Base-by-base conservation (phyloP, 2,888 invertebrate species). In the Sminthurinus aureus region DNA sequence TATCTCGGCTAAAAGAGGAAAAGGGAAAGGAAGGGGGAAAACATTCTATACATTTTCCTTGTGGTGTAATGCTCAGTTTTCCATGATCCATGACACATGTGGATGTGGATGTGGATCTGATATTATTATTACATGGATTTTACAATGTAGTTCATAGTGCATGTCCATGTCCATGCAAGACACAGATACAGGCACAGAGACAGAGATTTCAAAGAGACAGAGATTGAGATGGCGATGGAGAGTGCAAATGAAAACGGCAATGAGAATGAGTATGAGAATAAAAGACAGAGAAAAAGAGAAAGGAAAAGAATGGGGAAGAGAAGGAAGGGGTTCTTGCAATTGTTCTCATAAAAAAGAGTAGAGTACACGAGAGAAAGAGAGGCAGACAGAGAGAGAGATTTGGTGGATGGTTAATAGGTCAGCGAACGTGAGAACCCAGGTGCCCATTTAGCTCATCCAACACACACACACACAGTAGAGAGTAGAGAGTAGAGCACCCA, bases 381-480 rank as follows among this genome's bases (percentile, higher is more conserved):
- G 38, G 38, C 3, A 38, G 26, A 78, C 24, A 75, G 64, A 52
- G 74, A 82, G 71, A 38, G 78, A 82, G 38, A 22, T 83, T n/a
- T 66, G 64, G 76, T 75, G 67, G 76, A 76, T 83, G 52, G 77
- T 84, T 82, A 85, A 81, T 81, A 83, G 84, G 83, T 83, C 81
- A 83, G 78, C 38, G 83, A 87, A 85, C 86, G 87, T 87, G 87
- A 86, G 87, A 87, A 87, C 73, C 87, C 86, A 86, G 86, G 86
- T 87, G 86, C 84, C 73, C 79, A 78, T 73, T 84, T 71, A 67
- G 79, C 67, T 66, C 26, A 15, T 38, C 38, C 6, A 38, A 38
- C 38, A 38, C 6, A 1, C 6, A 38, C n/a, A 38, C 38, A 38
- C 38, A 38, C 38, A 38, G 38, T 6, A n/a, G n/a, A n/a, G 38